These are phyloP conservation scores for Drosophila tripunctata DNA, from an alignment of 2,888 invertebrate species.

Conservation along the genomic window DNA sequence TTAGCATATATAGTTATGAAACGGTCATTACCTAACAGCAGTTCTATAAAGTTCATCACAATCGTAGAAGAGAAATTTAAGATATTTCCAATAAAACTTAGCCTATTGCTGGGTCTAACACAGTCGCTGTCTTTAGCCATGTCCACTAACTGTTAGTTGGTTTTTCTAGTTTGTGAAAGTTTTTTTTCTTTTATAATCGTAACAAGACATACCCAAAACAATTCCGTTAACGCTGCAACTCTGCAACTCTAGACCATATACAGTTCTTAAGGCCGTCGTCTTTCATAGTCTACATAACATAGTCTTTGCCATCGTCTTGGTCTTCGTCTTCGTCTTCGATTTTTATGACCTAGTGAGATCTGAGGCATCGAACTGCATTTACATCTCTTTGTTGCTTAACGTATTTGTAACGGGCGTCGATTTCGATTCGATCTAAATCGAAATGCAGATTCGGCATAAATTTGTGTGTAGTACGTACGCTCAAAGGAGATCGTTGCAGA, in stretches of 20 bases:
- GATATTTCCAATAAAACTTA: too few species aligned
- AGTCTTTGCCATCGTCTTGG: not conserved
- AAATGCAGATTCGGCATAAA: constrained; percentile 34
- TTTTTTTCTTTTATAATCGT: constrained; percentile 26
- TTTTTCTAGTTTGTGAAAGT: constrained; percentile 60
- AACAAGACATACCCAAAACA: not conserved
- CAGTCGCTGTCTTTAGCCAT: too few species aligned
- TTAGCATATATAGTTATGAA: too few species aligned
- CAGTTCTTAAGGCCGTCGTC: constrained; percentile 44
- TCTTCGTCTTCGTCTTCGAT: constrained; percentile 36
- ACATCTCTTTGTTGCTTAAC: constrained; percentile 34
- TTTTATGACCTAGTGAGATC: constrained; percentile 58
- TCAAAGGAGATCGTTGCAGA: constrained; percentile 5
- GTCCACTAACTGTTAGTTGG: constrained; percentile 16
- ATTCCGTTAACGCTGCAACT: constrained; percentile 32
- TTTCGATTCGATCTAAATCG: constrained; percentile 18
- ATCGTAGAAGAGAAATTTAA: too few species aligned
- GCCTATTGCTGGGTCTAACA: not conserved
- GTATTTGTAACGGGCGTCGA: constrained; percentile 49
- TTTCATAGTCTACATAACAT: too few species aligned
- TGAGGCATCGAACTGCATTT: constrained; percentile 31
- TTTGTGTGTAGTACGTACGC: constrained; percentile 30
- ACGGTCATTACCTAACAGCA: too few species aligned
- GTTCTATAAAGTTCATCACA: too few species aligned
- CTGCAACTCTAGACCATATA: constrained; percentile 43